Evolutionary conservation across 64 coral and sea anemone species (phyloP).

Genomic region (Actinia tenebrosa): DNA sequence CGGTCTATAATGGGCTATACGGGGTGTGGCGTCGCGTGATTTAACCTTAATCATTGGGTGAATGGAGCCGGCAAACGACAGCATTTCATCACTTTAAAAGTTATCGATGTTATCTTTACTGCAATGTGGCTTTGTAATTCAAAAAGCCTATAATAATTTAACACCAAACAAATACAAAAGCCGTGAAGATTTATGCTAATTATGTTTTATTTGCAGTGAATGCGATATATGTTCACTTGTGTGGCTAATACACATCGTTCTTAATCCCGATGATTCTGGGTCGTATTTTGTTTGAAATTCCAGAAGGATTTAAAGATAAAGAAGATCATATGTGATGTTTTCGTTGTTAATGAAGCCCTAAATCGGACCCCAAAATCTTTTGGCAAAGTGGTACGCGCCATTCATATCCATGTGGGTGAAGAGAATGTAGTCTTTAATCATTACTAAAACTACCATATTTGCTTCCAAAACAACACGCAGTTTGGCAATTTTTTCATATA

Average conservation of each 20-base stretch:
- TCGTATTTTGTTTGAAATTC: neutral
- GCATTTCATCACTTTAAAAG: neutral
- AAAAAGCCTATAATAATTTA: neutral
- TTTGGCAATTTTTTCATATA: neutral
- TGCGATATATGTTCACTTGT: neutral
- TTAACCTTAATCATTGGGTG: neutral
- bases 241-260: neutral
- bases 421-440: neutral
- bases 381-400: constrained; percentile 7
- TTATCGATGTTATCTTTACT: neutral
- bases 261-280: neutral
- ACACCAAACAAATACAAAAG: neutral
- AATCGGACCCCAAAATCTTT: neutral
- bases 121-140: neutral
- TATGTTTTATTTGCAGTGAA: neutral
- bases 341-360: neutral
- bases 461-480: neutral
- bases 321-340: neutral
- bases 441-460: neutral
- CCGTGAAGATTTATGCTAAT: neutral
- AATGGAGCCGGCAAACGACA: neutral
- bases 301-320: constrained; percentile 3
- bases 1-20: neutral
- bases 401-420: neutral
- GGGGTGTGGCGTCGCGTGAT: neutral